Evolutionary conservation across 2,888 invertebrate genomes (phyloP).

Genomic region (Galerucella pusilla): DNA sequence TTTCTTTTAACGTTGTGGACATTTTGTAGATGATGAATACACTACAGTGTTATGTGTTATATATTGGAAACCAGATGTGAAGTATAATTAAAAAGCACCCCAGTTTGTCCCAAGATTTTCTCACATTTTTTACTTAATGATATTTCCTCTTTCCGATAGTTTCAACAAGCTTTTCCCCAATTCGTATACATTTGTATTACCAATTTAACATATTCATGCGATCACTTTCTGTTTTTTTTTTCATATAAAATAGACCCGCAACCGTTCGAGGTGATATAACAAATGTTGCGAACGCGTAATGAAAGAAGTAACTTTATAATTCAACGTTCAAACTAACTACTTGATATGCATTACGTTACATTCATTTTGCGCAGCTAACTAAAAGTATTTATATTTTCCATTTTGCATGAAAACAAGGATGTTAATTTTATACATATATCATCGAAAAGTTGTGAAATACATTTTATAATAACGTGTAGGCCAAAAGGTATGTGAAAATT

Average conservation of each 20-base stretch:
- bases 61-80: no score
- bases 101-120: no score
- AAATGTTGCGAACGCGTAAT: slow-evolving; percentile 59
- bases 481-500: no score
- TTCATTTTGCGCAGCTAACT: slow-evolving; percentile 64
- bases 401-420: slow-evolving; percentile 60
- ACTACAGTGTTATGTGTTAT: no score
- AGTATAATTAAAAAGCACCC: no score
- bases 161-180: no score
- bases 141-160: no score
- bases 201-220: slow-evolving; percentile 9
- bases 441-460: neutral
- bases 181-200: neutral
- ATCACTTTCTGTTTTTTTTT: neutral
- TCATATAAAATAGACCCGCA: neutral
- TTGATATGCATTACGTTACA: slow-evolving; percentile 65
- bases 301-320: slow-evolving; percentile 61
- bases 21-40: no score
- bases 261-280: slow-evolving; percentile 53
- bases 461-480: no score
- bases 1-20: no score
- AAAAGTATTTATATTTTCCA: slow-evolving; percentile 64
- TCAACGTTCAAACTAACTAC: slow-evolving; percentile 64
- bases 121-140: no score
- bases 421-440: slow-evolving; percentile 58